Evolutionary conservation across 2,888 invertebrate species (phyloP).

Genomic region (Pheosia gnoma): DNA sequence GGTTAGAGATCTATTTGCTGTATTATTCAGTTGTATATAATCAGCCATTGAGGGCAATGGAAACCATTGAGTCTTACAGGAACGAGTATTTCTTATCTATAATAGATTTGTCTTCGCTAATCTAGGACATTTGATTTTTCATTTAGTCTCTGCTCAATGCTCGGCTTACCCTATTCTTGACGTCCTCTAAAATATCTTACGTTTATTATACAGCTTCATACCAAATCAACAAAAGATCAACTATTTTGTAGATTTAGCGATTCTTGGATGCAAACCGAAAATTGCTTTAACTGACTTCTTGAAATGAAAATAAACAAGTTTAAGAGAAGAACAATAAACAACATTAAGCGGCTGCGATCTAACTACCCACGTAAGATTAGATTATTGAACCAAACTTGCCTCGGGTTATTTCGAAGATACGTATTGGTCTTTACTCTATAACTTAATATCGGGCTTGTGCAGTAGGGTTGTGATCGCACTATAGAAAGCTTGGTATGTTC

Average conservation of each 20-base stretch:
- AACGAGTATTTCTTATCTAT: no score
- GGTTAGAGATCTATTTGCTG: no score
- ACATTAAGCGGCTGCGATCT: slow-evolving; percentile 2
- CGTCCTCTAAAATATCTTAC: no score
- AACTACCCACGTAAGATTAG: neutral
- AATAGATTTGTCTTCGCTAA: no score
- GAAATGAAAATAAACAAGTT: slow-evolving; percentile 5
- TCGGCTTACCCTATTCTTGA: no score
- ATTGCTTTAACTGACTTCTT: neutral
- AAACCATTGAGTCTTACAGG: no score
- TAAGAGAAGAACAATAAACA: slow-evolving; percentile 3
- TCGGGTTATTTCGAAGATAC: slow-evolving; percentile 33
- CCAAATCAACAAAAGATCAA: neutral
- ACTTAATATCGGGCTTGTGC: neutral
- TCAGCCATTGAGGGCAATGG: no score
- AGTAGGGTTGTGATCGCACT: neutral
- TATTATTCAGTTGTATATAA: neutral
- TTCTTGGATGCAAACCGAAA: neutral
- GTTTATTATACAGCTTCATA: no score
- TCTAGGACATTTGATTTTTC: no score
- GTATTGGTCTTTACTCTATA: slow-evolving; percentile 3
- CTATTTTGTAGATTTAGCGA: neutral
- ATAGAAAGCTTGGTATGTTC: no score
- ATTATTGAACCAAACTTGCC: slow-evolving; percentile 15
- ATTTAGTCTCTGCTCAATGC: no score